Percentiles rank a stretch among this genome's conserved stretches.
These are phyloP conservation scores for Noctuana brunneofusca DNA, from an alignment of 2,888 invertebrate species.

Conservation along the genomic window DNA sequence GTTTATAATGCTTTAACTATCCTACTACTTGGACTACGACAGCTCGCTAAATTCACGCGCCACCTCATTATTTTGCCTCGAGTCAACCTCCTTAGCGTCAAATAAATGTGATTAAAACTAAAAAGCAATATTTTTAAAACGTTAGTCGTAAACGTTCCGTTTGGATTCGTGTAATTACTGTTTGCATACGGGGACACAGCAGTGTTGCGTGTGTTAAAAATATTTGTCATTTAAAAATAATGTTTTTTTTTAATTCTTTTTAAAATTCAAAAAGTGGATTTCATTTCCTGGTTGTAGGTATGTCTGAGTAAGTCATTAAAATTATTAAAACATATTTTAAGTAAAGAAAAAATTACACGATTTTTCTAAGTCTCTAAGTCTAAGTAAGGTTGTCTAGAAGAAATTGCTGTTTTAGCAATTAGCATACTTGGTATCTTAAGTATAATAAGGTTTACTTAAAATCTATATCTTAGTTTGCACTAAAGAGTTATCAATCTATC, in stretches of 20 bases:
- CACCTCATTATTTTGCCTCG: slow-evolving; percentile 73
- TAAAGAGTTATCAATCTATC: too few relatives aligned
- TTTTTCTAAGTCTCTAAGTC: too few relatives aligned
- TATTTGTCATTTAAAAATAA: slow-evolving; percentile 2
- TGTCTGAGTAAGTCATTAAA: background rate
- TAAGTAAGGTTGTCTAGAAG: too few relatives aligned
- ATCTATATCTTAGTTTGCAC: too few relatives aligned
- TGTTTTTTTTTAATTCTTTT: slow-evolving; percentile 10
- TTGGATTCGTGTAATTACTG: slow-evolving; percentile 24
- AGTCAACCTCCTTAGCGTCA: slow-evolving; percentile 55
- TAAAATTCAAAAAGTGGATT: background rate
- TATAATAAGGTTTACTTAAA: too few relatives aligned
- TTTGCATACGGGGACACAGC: slow-evolving; percentile 17
- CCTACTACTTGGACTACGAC: slow-evolving; percentile 29
- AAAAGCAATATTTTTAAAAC: slow-evolving; percentile 71
- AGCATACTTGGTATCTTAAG: too few relatives aligned
- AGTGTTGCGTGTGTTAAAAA: slow-evolving; percentile 1
- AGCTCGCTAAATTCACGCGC: slow-evolving; percentile 50
- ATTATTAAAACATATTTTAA: too few relatives aligned
- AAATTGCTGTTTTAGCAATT: too few relatives aligned
- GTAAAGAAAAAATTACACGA: too few relatives aligned
- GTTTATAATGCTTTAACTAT: background rate
- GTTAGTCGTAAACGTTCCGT: slow-evolving; percentile 20
- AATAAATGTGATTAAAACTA: slow-evolving; percentile 73
- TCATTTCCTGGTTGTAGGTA: background rate